These are phyloP conservation scores for Capricornis sumatraensis DNA, from an alignment of 2,113 vertebrate genomes.

Conservation along the genomic window DNA sequence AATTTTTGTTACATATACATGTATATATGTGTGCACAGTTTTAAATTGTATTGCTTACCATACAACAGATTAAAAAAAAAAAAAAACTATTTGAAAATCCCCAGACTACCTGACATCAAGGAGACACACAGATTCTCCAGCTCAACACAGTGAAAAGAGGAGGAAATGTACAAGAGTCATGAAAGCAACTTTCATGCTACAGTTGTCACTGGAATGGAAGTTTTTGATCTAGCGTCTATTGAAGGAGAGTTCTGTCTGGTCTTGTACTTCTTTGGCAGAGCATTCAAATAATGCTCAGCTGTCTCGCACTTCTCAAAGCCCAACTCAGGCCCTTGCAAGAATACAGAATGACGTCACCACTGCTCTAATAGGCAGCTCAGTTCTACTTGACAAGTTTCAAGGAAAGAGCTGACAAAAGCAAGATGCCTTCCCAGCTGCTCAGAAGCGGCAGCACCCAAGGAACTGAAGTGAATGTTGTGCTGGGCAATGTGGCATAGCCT, in stretches of 20 bases:
- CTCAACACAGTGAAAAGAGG: neutral
- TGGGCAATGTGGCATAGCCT: neutral
- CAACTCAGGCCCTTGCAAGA: neutral
- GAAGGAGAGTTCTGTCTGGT: neutral
- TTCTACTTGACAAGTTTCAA: slow-evolving; percentile 4
- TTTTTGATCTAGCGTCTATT: neutral
- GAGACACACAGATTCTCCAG: neutral
- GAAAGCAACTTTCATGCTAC: neutral
- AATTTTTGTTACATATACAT: neutral
- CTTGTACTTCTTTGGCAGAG: neutral
- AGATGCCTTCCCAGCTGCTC: neutral
- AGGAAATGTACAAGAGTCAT: neutral
- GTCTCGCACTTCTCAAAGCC: neutral
- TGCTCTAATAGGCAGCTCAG: slow-evolving; percentile 22
- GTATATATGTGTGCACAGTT: neutral
- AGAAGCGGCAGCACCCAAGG: neutral
- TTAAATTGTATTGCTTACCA: neutral
- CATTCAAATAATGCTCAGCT: neutral
- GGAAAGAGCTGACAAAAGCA: slow-evolving; percentile 45
- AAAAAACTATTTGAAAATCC: neutral
- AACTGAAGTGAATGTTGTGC: neutral
- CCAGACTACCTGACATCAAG: neutral
- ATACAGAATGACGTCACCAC: neutral
- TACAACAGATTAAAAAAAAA: neutral
- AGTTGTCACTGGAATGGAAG: neutral